phyloP scores from a whole-genome alignment of 2,797 vertebrate species.

The Cirrhinus mrigala region DNA sequence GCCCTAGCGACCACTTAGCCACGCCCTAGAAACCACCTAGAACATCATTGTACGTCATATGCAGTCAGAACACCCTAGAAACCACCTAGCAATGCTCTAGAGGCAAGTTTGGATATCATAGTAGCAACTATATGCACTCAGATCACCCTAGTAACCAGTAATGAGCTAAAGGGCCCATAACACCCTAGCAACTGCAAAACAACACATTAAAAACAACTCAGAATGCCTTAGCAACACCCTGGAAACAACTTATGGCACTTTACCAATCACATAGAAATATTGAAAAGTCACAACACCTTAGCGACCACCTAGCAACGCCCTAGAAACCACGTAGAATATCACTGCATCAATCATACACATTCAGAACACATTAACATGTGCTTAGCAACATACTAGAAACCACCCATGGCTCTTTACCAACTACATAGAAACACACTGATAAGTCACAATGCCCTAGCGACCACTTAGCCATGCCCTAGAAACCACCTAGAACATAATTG shows the following conservation, averaged over 20 bases:
- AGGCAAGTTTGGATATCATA: neutral
- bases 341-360: too few relatives aligned
- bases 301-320: neutral
- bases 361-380: too few relatives aligned
- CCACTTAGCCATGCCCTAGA: too few relatives aligned
- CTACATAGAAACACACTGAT: too few relatives aligned
- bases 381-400: neutral
- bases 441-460: too few relatives aligned
- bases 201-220: neutral
- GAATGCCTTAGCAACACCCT: neutral
- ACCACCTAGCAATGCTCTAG: neutral
- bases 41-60: too few relatives aligned
- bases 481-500: too few relatives aligned
- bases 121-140: neutral
- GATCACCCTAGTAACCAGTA: neutral
- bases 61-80: neutral
- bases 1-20: too few relatives aligned
- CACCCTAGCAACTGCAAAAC: neutral
- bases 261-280: too few relatives aligned
- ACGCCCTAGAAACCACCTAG: too few relatives aligned
- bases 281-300: neutral
- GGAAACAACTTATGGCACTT: neutral
- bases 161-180: neutral
- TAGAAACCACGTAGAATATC: too few relatives aligned
- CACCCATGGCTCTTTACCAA: too few relatives aligned